Evolutionary conservation across 2,113 vertebrate genomes (phyloP), one percentile per base, ranked within the genome.

Genomic region (Colossoma macropomum): DNA sequence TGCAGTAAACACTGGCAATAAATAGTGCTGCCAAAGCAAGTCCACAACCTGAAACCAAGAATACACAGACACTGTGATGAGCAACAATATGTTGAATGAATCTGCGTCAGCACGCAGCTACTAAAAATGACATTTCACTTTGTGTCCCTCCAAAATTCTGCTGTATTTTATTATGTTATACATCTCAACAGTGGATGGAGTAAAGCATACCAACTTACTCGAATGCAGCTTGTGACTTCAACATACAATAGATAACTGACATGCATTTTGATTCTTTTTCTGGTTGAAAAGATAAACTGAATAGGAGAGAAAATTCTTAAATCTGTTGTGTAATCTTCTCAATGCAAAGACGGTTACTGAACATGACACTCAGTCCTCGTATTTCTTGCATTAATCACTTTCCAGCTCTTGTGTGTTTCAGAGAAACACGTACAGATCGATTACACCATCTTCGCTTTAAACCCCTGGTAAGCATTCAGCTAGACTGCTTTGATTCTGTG

Each of bases 401-500:
- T 52, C 41, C 30, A 5, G 8, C 72, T 73, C 75, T 77, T 78
- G 34, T 68, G 50, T 68, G 77, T 80, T 28, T 76, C 72, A 32
- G 48, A 62, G 48, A 71, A 83, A 75, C 68, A 81, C 75, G 54
- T 81, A 81, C 16, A 71, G 63, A 83, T 78, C 28, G 78, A 63
- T 74, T 77, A 76, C 45, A n/a, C 80, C 74, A 41, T 82, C 81
- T 78, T 54, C 68, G 75, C 81, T 77, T 77, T 84, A 84, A 88
- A 86, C 69, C 16, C 15, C 68, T 82, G 34, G 68, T 83, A 83
- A 83, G 86, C 75, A 83, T 87, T 85, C 77, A 85, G 80, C 69
- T 75, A 74, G 38, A 50, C 38, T 9, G 73, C 28, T 71, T 74
- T 72, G 79, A 71, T 52, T 75, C 56, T 17, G 41, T 68, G 68